These are phyloP conservation scores for Ferdinandea cuprea DNA, from an alignment of 2,888 invertebrate genomes.

Conservation along the genomic window DNA sequence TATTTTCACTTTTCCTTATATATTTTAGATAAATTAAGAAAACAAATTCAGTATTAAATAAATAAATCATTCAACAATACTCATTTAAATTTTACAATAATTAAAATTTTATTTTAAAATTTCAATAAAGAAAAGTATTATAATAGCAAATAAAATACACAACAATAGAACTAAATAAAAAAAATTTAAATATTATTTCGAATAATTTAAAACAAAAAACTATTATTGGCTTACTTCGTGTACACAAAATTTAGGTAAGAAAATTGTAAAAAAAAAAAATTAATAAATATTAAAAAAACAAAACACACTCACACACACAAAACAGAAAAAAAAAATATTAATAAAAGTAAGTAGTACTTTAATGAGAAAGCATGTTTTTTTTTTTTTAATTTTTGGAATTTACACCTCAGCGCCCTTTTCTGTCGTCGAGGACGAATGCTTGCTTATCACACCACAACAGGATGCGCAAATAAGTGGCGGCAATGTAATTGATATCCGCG, in stretches of 20 bases:
- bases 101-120: constrained; percentile 14
- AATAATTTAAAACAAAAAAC: constrained; percentile 43
- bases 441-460: constrained; percentile 47
- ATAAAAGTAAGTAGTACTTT: constrained; percentile 68
- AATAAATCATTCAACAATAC: neutral
- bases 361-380: constrained; percentile 9
- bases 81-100: neutral
- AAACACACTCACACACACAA: neutral
- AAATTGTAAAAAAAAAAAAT: constrained; percentile 69
- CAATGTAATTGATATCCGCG: constrained; percentile 52
- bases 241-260: constrained; percentile 68
- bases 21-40: constrained; percentile 12
- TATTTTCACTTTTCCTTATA: neutral
- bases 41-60: constrained; percentile 21
- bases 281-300: constrained; percentile 17
- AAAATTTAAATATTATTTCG: constrained; percentile 44
- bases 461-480: constrained; percentile 60
- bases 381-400: too few relatives aligned
- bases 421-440: constrained; percentile 4
- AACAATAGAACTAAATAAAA: constrained; percentile 47
- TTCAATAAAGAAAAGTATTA: neutral
- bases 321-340: constrained; percentile 41
- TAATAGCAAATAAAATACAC: constrained; percentile 33
- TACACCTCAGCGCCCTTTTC: constrained; percentile 28
- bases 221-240: constrained; percentile 48